A percentile compares a stretch with the other conserved stretches of the same genome.
Conservation (phyloP, 2,113 vertebrate genomes). For the Microtus oregoni region DNA sequence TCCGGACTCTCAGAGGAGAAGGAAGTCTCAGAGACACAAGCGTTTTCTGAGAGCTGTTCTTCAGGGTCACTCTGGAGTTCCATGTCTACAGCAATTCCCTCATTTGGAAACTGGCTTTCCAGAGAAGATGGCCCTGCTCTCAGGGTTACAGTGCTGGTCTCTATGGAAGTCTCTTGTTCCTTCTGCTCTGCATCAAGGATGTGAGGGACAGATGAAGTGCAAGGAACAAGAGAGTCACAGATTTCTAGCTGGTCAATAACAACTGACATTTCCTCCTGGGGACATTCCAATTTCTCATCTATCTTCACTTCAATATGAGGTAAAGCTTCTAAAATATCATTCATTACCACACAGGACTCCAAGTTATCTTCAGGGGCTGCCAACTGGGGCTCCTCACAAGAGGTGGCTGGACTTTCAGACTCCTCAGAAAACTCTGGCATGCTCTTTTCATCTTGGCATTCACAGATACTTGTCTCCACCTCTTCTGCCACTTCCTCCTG, state of each 20-base stretch:
- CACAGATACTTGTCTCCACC: conserved; percentile 90
- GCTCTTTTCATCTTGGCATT: conserved; percentile 87
- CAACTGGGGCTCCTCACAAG: conserved; percentile 83
- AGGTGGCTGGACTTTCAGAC: conserved; percentile 77
- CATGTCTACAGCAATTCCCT: conserved; percentile 87
- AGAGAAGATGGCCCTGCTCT: conserved; percentile 71
- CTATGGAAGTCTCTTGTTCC: conserved; percentile 81
- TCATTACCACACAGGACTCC: conserved; percentile 89
- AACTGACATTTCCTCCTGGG: conserved; percentile 88
- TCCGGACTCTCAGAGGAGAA: conserved; percentile 89
- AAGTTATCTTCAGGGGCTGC: conserved; percentile 80
- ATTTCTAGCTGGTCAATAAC: conserved; percentile 86
- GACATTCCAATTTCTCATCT: conserved; percentile 86
- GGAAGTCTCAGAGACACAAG: conserved; percentile 88
- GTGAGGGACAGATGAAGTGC: conserved; percentile 84
- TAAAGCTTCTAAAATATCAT: conserved; percentile 86
- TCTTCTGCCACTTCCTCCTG: conserved; percentile 92
- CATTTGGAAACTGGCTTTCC: conserved; percentile 82
- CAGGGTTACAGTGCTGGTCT: conserved; percentile 79
- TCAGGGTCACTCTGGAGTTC: conserved; percentile 89
- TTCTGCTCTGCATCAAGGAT: conserved; percentile 81
- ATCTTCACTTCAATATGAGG: conserved; percentile 86
- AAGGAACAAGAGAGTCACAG: conserved; percentile 83
- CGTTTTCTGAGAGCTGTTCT: conserved; percentile 88
- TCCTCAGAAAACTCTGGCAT: conserved; percentile 85